Conservation (phyloP, 1,140 invertebrate species). For the Drosophila cardini region DNA sequence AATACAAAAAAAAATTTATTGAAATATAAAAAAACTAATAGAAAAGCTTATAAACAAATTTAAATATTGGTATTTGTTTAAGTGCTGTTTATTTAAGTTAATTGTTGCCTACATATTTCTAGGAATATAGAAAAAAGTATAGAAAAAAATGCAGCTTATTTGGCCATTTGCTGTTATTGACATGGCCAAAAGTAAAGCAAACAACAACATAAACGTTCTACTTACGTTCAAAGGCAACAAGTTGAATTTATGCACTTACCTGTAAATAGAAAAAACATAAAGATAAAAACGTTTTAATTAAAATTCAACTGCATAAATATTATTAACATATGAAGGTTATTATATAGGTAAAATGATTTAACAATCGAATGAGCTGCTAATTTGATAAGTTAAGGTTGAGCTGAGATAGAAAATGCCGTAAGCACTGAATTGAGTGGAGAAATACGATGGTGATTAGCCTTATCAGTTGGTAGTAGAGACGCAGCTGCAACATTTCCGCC, state of each 20-base stretch:
- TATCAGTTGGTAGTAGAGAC: slow-evolving; percentile 23
- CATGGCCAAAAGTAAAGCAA: slow-evolving; percentile 21
- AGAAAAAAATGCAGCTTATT: slow-evolving; percentile 14
- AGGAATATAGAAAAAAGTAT: background rate
- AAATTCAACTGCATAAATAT: slow-evolving; percentile 17
- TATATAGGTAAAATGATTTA: background rate
- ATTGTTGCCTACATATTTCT: background rate
- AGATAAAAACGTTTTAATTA: slow-evolving; percentile 32
- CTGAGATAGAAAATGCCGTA: slow-evolving; percentile 5
- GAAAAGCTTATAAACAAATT: background rate
- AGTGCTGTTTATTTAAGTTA: slow-evolving; percentile 23
- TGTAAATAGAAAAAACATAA: slow-evolving; percentile 34
- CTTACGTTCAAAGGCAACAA: slow-evolving; percentile 37
- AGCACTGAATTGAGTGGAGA: slow-evolving; percentile 33
- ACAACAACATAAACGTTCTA: slow-evolving; percentile 38
- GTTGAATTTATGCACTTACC: slow-evolving; percentile 51
- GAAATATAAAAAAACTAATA: background rate
- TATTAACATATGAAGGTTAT: background rate
- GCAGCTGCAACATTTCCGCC: slow-evolving; percentile 30
- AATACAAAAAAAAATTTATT: background rate
- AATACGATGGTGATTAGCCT: slow-evolving; percentile 49
- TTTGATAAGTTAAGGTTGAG: background rate
- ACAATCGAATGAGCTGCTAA: background rate
- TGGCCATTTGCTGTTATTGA: slow-evolving; percentile 35
- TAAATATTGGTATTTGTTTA: slow-evolving; percentile 16